Conservation (phyloP, 2,888 invertebrate species). For the Allacma fusca region DNA sequence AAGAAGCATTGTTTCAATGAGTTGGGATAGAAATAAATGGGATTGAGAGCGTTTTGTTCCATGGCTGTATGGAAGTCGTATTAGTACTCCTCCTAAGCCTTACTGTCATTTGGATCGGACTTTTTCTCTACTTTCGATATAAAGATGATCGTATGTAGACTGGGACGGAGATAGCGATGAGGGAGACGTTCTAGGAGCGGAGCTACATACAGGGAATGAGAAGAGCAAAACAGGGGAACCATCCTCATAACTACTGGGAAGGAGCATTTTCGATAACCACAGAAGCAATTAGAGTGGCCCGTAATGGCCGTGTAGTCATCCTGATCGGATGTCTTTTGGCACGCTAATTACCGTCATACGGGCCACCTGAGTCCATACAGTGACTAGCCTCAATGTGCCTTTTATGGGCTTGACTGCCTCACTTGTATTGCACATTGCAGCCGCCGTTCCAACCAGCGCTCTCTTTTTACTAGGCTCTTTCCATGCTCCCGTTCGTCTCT, state of each 20-base stretch:
- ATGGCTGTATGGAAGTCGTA: not conserved
- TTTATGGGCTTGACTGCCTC: slow-evolving; percentile 50
- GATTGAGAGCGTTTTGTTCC: slow-evolving; percentile 17
- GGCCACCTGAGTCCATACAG: slow-evolving; percentile 55
- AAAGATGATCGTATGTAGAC: slow-evolving; percentile 31
- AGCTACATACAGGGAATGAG: slow-evolving; percentile 9
- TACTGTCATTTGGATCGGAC: slow-evolving; percentile 18
- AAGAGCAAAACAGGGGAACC: slow-evolving; percentile 39
- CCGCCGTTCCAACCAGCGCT: slow-evolving; percentile 33
- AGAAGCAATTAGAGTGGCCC: slow-evolving; percentile 58
- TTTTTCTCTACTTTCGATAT: slow-evolving; percentile 40
- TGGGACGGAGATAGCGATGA: slow-evolving; percentile 15
- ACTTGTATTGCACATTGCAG: slow-evolving; percentile 49
- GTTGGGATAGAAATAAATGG: slow-evolving; percentile 32
- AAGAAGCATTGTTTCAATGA: slow-evolving; percentile 28
- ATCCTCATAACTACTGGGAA: slow-evolving; percentile 42
- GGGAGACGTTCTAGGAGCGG: slow-evolving; percentile 33
- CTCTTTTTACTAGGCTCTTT: not conserved
- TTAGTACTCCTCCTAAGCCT: not conserved
- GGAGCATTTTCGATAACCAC: slow-evolving; percentile 54
- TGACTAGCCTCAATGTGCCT: slow-evolving; percentile 49
- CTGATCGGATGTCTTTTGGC: slow-evolving; percentile 56
- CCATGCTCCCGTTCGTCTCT: not conserved
- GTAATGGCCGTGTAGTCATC: slow-evolving; percentile 53
- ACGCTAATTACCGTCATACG: slow-evolving; percentile 57